Base-by-base conservation (phyloP, 2,797 vertebrate genomes). In the Smutsia temminckii region DNA sequence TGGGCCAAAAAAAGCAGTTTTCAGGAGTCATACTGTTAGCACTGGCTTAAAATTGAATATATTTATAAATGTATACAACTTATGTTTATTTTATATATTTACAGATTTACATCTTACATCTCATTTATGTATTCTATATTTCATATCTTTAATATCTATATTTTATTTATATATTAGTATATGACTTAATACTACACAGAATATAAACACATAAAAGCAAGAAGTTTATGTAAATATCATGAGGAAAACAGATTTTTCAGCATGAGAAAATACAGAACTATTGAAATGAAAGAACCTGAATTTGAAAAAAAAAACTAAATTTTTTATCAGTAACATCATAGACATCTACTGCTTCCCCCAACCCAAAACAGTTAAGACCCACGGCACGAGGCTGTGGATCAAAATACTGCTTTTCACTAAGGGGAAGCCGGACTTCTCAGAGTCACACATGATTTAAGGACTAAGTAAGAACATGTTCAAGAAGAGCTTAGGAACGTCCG, bases 131-230 rank as follows among this genome's bases (percentile, higher is more conserved):
- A 61, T 46, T 59, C 21, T 59, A 8, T 46, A 69, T 68, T 66
- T 66, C 55, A 32, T 46, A 69, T 17, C 25, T 77, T 79, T 90
- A 71, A 68, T 46, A 55, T 46, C 21, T 29, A 20, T 68, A 8
- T 66, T 20, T 85, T 69, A 55, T 89, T 94, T 85, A 86, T 81
- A 40, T 88, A 83, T 49, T 68, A 89, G 55, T 68, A 29, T 37
- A 81, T 75, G 46, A 78, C 20, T 68, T 13, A n/a, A 40, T 42
- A 61, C 37, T 51, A 71, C 59, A 64, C 23, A 63, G 2, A 5
- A 34, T 72, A 74, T 74, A 81, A 63, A 49, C 20, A 74, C 32
- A 84, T 49, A 83, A 55, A 90, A 64, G 11, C 69, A 89, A 71
- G 21, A 84, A 61, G 66, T 55, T 81, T 46, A 68, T 11, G 2